A percentile compares a stretch with the other conserved stretches of the same genome.
These are phyloP conservation scores for Pollenia labialis DNA, from an alignment of 2,888 invertebrate species.

Conservation along the genomic window DNA sequence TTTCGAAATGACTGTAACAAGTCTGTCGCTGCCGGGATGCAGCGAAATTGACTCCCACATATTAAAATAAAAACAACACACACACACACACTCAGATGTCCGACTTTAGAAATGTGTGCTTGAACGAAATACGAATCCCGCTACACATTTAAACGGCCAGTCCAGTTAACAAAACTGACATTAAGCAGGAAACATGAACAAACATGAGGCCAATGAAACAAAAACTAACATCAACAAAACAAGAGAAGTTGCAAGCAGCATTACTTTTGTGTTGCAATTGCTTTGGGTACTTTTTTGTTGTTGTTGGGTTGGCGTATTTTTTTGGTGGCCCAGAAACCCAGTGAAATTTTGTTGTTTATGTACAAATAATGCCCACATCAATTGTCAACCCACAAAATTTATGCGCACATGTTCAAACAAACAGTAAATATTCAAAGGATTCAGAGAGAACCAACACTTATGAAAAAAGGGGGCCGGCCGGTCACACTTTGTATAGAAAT, in stretches of 20 bases:
- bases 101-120: constrained; percentile 3
- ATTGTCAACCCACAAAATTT: constrained; percentile 72
- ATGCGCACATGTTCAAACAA: constrained; percentile 16
- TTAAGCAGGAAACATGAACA: constrained; percentile 58
- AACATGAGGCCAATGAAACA: constrained; percentile 49
- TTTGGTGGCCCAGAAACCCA: constrained; percentile 76
- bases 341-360: constrained; percentile 67
- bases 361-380: constrained; percentile 71
- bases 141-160: constrained; percentile 55
- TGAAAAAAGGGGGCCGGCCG: constrained; percentile 10
- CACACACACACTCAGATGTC: constrained; percentile 39
- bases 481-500: no score
- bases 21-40: constrained; percentile 54
- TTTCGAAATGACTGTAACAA: constrained; percentile 18
- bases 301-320: constrained; percentile 8
- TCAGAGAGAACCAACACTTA: neutral
- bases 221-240: neutral
- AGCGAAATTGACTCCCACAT: constrained; percentile 72
- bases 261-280: neutral
- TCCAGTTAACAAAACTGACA: constrained; percentile 65
- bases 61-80: constrained; percentile 27
- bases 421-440: constrained; percentile 6
- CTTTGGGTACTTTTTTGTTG: constrained; percentile 1
- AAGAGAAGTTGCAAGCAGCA: constrained; percentile 18
- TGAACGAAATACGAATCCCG: neutral